phyloP scores from a whole-genome alignment of 2,797 vertebrate species.

The Prionace glauca region DNA sequence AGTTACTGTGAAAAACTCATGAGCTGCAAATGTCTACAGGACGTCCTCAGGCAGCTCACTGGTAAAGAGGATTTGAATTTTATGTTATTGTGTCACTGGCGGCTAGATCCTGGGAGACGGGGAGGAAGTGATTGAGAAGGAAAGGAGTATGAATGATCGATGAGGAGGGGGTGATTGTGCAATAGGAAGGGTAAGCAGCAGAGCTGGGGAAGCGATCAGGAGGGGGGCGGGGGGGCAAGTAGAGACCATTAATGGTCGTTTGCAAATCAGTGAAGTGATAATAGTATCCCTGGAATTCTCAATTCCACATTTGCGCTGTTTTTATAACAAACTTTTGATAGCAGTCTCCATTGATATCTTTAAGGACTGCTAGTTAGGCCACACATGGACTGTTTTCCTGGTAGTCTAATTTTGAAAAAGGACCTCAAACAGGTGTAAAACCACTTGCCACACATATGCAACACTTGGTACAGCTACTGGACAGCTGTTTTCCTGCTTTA shows the following conservation, averaged over 20 bases:
- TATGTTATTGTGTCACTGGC: background rate
- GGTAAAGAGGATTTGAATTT: background rate
- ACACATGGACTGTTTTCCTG: background rate
- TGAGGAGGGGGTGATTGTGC: background rate
- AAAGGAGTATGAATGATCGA: background rate
- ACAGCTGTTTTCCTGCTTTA: background rate
- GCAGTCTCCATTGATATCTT: background rate
- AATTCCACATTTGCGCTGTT: background rate
- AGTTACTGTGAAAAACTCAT: too few species aligned
- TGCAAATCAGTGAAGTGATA: background rate
- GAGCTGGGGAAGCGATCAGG: background rate
- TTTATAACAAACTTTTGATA: background rate
- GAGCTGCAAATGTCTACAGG: background rate
- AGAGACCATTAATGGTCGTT: background rate
- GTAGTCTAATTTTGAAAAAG: background rate
- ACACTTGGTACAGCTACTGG: too few species aligned
- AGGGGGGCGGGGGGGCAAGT: too few species aligned
- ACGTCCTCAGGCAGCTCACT: background rate
- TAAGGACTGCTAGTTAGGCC: too few species aligned
- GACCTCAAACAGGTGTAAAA: background rate
- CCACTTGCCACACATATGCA: too few species aligned
- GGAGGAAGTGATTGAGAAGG: background rate
- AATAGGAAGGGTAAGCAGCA: background rate
- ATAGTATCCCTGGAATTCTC: too few species aligned
- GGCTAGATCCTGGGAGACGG: background rate